Evolutionary conservation across 2,797 vertebrate species (phyloP), one percentile per base, ranked within the genome.

Genomic region (Bradypus variegatus): DNA sequence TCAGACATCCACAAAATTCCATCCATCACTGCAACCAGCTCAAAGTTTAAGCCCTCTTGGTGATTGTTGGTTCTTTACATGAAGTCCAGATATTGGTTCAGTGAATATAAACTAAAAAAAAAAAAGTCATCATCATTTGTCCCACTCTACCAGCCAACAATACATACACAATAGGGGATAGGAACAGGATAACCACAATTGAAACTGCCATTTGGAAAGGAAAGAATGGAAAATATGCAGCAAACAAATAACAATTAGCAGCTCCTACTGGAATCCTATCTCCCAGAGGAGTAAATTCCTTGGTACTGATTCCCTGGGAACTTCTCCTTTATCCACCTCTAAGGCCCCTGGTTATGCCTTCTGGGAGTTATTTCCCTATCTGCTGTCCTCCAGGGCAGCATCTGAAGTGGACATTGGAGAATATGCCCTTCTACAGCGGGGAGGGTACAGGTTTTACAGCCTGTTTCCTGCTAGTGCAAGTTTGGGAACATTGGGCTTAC

Each of bases 151-250:
- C 67, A 76, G 72, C 48, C 38, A 85, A 41, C 67, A 89, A 55
- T 62, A 67, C 65, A 53, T 14, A 13, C 2, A 14, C 15, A 77
- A 58, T 7, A 58, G n/a, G 25, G 18, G 55, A 25, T 9, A 29
- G 36, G 31, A 64, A 79, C 18, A 65, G 36, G 36, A 80, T 36
- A 45, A 79, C 64, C 50, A 88, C 65, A 88, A 50, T 83, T 79
- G 50, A 94, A 86, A 77, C 33, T 73, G 81, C 76, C 58, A n/a
- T 64, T 76, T 78, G 78, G 82, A 87, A 84, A 82, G 48, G 76
- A 65, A 58, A 81, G 41, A 81, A 80, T 80, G 38, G 82, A 76
- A 85, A 92, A 55, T 55, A 12, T 3, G 16, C 4, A 70, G n/a
- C 8, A 83, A 64, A 36, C 62, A 36, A 36, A 41, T 5, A 91